These are phyloP conservation scores for Acanthosepion lycidas DNA, from an alignment of 2,888 invertebrate species.

Conservation along the genomic window DNA sequence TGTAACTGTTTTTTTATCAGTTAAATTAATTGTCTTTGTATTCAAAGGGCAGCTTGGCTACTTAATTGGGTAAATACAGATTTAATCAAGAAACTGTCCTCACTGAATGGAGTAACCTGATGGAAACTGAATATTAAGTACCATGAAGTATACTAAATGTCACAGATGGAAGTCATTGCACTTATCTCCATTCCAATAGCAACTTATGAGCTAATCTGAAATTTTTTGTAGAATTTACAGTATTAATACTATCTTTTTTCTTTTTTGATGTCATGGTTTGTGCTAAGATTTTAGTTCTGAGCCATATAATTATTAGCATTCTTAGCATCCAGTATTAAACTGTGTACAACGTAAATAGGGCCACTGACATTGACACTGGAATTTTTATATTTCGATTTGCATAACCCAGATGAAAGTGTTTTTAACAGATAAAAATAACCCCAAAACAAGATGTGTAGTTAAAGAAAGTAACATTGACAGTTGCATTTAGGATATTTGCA, in stretches of 20 bases:
- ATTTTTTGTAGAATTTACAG: neutral
- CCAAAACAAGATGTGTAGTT: neutral
- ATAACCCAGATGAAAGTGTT: neutral
- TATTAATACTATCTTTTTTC: neutral
- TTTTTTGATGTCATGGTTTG: neutral
- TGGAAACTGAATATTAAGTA: neutral
- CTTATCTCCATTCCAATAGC: neutral
- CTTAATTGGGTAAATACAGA: neutral
- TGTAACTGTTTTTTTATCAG: neutral
- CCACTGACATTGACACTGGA: neutral
- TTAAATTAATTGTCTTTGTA: neutral
- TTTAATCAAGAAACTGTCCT: conserved; percentile 33
- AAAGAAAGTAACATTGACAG: neutral
- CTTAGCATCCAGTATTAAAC: neutral
- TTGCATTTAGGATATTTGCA: neutral
- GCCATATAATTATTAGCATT: neutral
- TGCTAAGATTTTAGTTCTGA: neutral
- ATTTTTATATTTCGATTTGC: neutral
- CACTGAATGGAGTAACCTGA: neutral
- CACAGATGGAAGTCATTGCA: neutral
- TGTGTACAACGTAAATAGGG: neutral
- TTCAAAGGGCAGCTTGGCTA: neutral
- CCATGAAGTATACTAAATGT: neutral
- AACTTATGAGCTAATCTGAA: neutral
- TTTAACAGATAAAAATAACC: neutral